phyloP scores from a whole-genome alignment of 37 sponge, comb jelly and placozoan genomes.

The Aplysina aerophoba region DNA sequence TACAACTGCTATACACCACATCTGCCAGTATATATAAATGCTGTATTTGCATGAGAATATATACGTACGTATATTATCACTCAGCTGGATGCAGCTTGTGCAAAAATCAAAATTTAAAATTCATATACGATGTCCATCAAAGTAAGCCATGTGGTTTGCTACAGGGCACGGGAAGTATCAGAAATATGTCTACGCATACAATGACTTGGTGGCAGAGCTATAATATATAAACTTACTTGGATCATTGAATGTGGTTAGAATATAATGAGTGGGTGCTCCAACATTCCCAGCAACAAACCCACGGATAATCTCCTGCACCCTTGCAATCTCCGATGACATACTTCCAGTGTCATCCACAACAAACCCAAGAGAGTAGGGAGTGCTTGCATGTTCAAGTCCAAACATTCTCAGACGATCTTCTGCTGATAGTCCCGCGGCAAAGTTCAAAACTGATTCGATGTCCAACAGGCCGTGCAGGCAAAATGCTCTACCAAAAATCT shows the following conservation, averaged over 20 bases:
- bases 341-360: conserved; percentile 40
- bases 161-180: too few species aligned
- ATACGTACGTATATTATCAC: too few species aligned
- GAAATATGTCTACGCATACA: too few species aligned
- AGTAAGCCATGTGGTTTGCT: too few species aligned
- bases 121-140: too few species aligned
- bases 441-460: background rate
- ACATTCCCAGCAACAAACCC: background rate
- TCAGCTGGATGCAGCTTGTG: background rate
- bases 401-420: background rate
- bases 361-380: background rate
- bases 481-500: background rate
- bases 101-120: background rate
- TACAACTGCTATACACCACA: background rate
- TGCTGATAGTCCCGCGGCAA: background rate
- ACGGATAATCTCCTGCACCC: background rate
- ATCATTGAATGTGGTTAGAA: conserved; percentile 29
- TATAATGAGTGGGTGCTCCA: background rate
- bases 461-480: background rate
- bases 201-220: too few species aligned
- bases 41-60: background rate
- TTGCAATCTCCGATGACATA: background rate
- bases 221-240: conserved; percentile 3
- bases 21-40: background rate
- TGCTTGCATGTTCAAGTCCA: background rate